Conservation (phyloP, 1,140 invertebrate genomes). For the Bombus impatiens region DNA sequence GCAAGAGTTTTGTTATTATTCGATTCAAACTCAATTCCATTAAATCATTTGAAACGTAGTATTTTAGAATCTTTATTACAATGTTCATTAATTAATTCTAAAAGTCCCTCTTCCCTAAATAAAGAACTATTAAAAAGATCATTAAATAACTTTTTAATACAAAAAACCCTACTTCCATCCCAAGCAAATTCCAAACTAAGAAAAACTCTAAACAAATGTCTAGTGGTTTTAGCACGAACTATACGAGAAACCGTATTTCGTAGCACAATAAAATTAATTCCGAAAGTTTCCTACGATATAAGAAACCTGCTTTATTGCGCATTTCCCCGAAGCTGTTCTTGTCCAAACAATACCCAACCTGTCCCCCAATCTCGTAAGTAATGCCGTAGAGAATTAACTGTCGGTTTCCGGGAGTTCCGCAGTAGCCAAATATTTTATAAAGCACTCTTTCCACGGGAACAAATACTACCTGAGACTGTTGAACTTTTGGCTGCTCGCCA, state of each 20-base stretch:
- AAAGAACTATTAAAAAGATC: too few species aligned
- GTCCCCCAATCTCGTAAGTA: background rate
- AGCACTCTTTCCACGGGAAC: background rate
- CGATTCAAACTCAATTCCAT: too few species aligned
- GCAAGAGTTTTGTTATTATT: too few species aligned
- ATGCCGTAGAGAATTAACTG: background rate
- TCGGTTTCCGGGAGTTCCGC: background rate
- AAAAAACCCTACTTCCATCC: too few species aligned
- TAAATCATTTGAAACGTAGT: too few species aligned
- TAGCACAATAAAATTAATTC: background rate
- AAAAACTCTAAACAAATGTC: too few species aligned
- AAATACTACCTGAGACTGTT: slow-evolving; percentile 57
- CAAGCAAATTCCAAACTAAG: too few species aligned
- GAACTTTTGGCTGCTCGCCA: slow-evolving; percentile 25
- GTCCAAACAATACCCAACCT: background rate
- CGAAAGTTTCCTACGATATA: background rate
- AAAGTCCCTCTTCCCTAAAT: too few species aligned
- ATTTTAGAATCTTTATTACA: too few species aligned
- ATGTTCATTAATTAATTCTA: too few species aligned
- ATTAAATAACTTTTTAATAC: too few species aligned
- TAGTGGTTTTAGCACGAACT: too few species aligned
- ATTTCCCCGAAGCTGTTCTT: background rate
- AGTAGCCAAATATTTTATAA: slow-evolving; percentile 9
- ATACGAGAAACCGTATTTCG: background rate
- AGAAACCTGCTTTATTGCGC: background rate